Evolutionary conservation across 2,888 invertebrate genomes (phyloP).

Genomic region (Tethea ocularis): DNA sequence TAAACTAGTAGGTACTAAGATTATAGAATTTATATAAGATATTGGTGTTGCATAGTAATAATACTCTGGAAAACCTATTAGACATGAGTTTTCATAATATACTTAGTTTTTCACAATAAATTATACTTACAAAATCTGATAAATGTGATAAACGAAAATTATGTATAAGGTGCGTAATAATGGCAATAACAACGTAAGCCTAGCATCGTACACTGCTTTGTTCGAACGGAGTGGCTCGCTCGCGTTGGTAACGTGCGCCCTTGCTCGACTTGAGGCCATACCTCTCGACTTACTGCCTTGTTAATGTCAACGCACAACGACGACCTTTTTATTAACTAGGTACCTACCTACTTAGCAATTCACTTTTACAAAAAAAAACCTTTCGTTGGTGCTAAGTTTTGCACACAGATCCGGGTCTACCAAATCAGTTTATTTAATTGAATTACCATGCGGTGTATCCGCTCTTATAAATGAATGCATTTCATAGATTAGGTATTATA

Average conservation of each 20-base stretch:
- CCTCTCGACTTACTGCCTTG: slow-evolving; percentile 59
- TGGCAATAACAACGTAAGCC: background rate
- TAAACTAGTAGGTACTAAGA: too few relatives aligned
- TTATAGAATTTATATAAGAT: too few relatives aligned
- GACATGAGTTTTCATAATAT: too few relatives aligned
- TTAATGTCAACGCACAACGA: slow-evolving; percentile 62
- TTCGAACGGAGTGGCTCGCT: slow-evolving; percentile 6
- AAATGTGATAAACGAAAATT: too few relatives aligned
- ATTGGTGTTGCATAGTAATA: too few relatives aligned
- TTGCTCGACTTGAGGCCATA: slow-evolving; percentile 64
- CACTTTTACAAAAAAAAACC: slow-evolving; percentile 14
- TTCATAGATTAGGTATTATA: too few relatives aligned
- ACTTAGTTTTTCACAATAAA: too few relatives aligned
- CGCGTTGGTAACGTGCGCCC: slow-evolving; percentile 47
- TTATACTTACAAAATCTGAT: too few relatives aligned
- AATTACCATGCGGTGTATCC: too few relatives aligned
- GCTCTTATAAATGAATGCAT: too few relatives aligned
- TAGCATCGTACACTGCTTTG: slow-evolving; percentile 4
- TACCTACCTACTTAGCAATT: slow-evolving; percentile 10
- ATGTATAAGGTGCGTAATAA: background rate
- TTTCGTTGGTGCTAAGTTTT: background rate
- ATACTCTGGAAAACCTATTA: too few relatives aligned
- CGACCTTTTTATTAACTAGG: slow-evolving; percentile 48
- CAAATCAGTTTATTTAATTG: background rate
- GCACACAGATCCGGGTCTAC: background rate